Conservation (phyloP, 30 jellyfish, hydroid and myxozoan genomes). For the Mastigias papua region DNA sequence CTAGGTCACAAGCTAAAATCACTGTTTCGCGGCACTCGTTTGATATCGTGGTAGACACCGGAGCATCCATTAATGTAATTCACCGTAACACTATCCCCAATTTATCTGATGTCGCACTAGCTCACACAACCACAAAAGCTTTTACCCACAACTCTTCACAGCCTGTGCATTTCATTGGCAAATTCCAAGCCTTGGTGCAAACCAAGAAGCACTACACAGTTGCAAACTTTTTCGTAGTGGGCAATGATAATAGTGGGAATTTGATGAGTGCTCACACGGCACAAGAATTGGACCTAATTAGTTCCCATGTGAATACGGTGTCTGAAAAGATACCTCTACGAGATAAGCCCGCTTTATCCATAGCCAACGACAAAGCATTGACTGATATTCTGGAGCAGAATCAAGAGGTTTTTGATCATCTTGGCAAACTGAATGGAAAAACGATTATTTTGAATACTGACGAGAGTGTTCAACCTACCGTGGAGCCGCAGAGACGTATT, state of each 20-base stretch:
- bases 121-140: slow-evolving; percentile 25
- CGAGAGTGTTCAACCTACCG: slow-evolving; percentile 1
- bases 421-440: slow-evolving; percentile 12
- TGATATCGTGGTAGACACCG: too few relatives aligned
- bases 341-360: background rate
- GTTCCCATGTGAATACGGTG: slow-evolving; percentile 7
- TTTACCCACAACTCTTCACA: too few relatives aligned
- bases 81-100: too few relatives aligned
- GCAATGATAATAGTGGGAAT: slow-evolving; percentile 7
- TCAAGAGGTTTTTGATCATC: slow-evolving; percentile 6
- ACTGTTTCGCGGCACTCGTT: too few relatives aligned
- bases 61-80: too few relatives aligned
- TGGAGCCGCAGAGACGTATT: slow-evolving; percentile 17
- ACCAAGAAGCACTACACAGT: too few relatives aligned
- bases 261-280: slow-evolving; percentile 20
- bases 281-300: slow-evolving; percentile 10
- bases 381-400: background rate
- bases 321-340: slow-evolving; percentile 4
- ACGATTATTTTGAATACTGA: background rate
- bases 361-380: background rate
- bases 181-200: too few relatives aligned
- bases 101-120: too few relatives aligned
- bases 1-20: too few relatives aligned
- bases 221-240: too few relatives aligned
- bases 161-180: too few relatives aligned